Conservation (phyloP, 2,113 vertebrate species). For the Spea multiplicata region DNA sequence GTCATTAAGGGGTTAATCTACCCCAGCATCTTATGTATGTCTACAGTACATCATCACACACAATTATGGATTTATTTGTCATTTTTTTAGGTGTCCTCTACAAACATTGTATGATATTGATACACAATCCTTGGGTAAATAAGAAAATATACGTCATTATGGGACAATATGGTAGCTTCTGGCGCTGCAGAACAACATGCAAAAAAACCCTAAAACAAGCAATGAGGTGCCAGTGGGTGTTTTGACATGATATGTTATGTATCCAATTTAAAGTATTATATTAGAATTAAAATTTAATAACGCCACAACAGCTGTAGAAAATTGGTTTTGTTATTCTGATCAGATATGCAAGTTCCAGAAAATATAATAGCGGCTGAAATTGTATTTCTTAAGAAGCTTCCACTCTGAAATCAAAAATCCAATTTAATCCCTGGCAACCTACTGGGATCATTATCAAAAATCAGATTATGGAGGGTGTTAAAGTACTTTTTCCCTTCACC, state of each 20-base stretch:
- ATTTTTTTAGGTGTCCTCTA: too few relatives aligned
- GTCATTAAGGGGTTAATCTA: too few relatives aligned
- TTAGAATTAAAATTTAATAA: slow-evolving; percentile 22
- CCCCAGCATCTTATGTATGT: too few relatives aligned
- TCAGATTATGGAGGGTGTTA: slow-evolving; percentile 39
- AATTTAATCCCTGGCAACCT: slow-evolving; percentile 37
- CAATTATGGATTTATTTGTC: too few relatives aligned
- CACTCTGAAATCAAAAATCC: slow-evolving; percentile 20
- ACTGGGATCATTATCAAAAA: slow-evolving; percentile 41
- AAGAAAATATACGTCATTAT: too few relatives aligned
- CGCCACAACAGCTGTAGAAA: neutral
- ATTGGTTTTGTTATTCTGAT: slow-evolving; percentile 18
- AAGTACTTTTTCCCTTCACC: slow-evolving; percentile 28
- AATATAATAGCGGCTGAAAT: slow-evolving; percentile 9
- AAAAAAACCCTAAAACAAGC: neutral
- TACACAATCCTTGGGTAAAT: too few relatives aligned
- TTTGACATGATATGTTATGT: neutral
- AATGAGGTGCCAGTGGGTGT: slow-evolving; percentile 1
- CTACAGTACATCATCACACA: too few relatives aligned
- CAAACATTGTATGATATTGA: too few relatives aligned
- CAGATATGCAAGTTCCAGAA: slow-evolving; percentile 16
- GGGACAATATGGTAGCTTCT: neutral
- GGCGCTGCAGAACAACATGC: neutral
- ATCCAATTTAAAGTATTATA: neutral
- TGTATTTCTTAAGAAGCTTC: slow-evolving; percentile 26